These are phyloP conservation scores for Torymus auratus DNA, from an alignment of 2,888 invertebrate species.

Conservation along the genomic window DNA sequence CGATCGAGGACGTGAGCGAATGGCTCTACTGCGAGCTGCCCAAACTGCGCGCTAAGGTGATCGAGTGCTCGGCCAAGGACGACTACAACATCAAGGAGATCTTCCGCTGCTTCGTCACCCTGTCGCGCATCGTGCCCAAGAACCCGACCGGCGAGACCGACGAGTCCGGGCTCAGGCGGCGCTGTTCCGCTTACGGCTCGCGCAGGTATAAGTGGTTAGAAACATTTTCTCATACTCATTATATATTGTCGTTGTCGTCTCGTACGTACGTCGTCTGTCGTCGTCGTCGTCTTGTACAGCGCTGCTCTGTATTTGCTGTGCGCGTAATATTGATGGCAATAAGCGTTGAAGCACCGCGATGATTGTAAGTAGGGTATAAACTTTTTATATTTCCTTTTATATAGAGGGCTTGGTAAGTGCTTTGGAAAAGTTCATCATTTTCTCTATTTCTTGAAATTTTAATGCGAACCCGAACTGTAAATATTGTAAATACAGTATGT, in stretches of 20 bases:
- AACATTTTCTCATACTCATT: not conserved
- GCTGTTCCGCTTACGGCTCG: slow-evolving; percentile 85
- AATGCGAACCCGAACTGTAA: too few relatives aligned
- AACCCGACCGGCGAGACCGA: slow-evolving; percentile 76
- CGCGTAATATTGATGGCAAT: too few relatives aligned
- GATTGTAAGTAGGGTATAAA: too few relatives aligned
- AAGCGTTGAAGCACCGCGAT: too few relatives aligned
- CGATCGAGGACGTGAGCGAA: slow-evolving; percentile 87
- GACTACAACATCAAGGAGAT: slow-evolving; percentile 88
- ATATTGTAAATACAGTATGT: too few relatives aligned
- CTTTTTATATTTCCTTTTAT: too few relatives aligned
- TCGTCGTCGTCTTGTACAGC: too few relatives aligned
- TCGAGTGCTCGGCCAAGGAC: slow-evolving; percentile 88
- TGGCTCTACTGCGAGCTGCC: slow-evolving; percentile 89
- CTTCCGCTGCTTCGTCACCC: slow-evolving; percentile 87
- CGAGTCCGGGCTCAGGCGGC: slow-evolving; percentile 82
- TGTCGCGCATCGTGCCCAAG: slow-evolving; percentile 84
- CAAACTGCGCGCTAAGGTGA: slow-evolving; percentile 84
- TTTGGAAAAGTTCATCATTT: too few relatives aligned
- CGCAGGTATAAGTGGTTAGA: slow-evolving; percentile 68
- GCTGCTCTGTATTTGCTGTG: too few relatives aligned
- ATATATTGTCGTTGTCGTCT: not conserved
- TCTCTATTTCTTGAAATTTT: too few relatives aligned
- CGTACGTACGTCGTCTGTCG: not conserved
- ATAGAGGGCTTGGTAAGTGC: too few relatives aligned